These are phyloP conservation scores for Scomber scombrus DNA, from an alignment of 2,113 vertebrate species.

Conservation along the genomic window DNA sequence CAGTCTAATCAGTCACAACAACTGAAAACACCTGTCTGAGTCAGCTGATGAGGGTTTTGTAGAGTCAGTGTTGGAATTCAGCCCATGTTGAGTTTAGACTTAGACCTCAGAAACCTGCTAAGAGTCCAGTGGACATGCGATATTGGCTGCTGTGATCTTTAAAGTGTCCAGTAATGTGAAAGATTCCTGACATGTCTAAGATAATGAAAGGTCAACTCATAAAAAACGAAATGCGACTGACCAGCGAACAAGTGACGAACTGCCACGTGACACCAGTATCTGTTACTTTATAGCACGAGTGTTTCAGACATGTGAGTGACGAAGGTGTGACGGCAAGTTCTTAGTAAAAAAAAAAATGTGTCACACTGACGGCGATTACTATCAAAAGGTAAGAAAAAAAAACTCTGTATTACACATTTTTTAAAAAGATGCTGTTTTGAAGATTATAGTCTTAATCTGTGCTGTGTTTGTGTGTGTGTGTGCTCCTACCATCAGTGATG, in stretches of 20 bases:
- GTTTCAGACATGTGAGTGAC: no score
- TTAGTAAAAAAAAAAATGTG: not conserved
- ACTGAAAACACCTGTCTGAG: no score
- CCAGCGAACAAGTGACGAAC: not conserved
- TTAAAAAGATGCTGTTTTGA: no score
- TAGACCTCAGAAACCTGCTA: not conserved
- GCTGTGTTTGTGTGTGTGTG: not conserved
- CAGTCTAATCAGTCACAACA: no score
- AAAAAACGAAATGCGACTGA: not conserved
- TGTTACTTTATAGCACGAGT: not conserved
- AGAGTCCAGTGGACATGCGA: conserved; percentile 27
- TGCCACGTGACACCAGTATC: not conserved
- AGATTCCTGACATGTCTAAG: conserved; percentile 26
- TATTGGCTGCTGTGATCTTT: not conserved
- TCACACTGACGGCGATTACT: not conserved
- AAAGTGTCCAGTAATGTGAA: not conserved
- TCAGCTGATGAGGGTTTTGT: not conserved
- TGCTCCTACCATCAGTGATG: conserved; percentile 93
- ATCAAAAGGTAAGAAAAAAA: not conserved
- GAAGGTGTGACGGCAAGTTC: no score
- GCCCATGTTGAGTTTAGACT: no score
- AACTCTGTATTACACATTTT: no score
- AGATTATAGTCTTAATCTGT: no score
- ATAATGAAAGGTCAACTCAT: not conserved
- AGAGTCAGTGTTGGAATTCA: not conserved